Conservation (phyloP, 2,113 vertebrate genomes). For the Oryzias javanicus region DNA sequence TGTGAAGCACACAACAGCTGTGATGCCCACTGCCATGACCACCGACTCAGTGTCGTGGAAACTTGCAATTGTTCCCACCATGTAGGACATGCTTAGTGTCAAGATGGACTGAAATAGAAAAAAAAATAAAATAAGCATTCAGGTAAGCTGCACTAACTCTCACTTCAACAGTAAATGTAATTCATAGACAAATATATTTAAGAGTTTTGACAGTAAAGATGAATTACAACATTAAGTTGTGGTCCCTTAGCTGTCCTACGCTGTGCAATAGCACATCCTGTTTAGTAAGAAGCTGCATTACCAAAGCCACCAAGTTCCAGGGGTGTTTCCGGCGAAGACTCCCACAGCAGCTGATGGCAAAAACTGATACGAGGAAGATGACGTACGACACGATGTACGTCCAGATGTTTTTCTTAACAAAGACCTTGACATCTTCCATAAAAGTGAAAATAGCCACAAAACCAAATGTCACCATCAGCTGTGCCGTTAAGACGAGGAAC, state of each 20-base stretch:
- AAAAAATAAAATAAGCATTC: background rate
- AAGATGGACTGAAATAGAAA: slow-evolving; percentile 82
- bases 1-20: slow-evolving; percentile 86
- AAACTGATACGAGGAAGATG: slow-evolving; percentile 85
- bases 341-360: slow-evolving; percentile 91
- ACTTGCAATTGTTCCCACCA: slow-evolving; percentile 96
- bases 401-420: slow-evolving; percentile 82
- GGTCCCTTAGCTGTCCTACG: background rate
- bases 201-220: too few relatives aligned
- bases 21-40: slow-evolving; percentile 95
- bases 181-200: too few relatives aligned
- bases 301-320: slow-evolving; percentile 92
- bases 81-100: slow-evolving; percentile 92
- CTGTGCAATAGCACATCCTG: background rate
- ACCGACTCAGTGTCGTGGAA: slow-evolving; percentile 88
- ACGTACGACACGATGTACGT: slow-evolving; percentile 88
- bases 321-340: slow-evolving; percentile 88
- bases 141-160: background rate
- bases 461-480: slow-evolving; percentile 86
- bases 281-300: slow-evolving; percentile 50
- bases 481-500: slow-evolving; percentile 89
- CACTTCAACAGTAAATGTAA: too few relatives aligned
- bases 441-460: slow-evolving; percentile 92
- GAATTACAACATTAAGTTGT: too few relatives aligned
- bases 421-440: slow-evolving; percentile 75